phyloP scores from a whole-genome alignment of 30 jellyfish, hydroid and myxozoan species.

The Turritopsis dohrnii region DNA sequence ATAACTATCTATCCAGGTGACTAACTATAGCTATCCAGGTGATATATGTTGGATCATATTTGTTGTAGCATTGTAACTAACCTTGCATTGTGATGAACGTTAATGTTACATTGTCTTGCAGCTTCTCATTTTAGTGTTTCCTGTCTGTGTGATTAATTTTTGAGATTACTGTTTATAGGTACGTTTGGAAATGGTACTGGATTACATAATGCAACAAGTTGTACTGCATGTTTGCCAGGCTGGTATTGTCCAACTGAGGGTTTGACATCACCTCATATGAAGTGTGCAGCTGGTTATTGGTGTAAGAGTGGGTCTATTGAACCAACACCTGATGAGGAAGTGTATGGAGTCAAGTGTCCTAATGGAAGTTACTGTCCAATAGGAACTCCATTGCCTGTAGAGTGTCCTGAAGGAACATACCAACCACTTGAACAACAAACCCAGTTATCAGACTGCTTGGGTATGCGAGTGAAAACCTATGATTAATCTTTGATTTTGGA shows the following conservation, averaged over 20 bases:
- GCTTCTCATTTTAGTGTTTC: too few species aligned
- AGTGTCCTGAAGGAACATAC: conserved; percentile 88
- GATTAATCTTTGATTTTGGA: background rate
- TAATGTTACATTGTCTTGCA: too few species aligned
- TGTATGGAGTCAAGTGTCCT: conserved; percentile 74
- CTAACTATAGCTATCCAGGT: background rate
- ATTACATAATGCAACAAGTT: conserved; percentile 68
- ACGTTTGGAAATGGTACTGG: conserved; percentile 83
- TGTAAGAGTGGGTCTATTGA: conserved; percentile 85
- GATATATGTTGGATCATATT: too few species aligned
- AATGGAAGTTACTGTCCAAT: conserved; percentile 87
- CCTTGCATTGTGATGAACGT: too few species aligned
- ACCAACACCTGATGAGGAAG: conserved; percentile 58
- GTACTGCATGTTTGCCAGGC: conserved; percentile 85
- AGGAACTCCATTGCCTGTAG: conserved; percentile 74
- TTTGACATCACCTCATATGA: conserved; percentile 38
- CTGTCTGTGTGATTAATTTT: too few species aligned
- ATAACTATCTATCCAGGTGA: background rate
- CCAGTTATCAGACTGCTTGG: conserved; percentile 48
- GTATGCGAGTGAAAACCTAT: conserved; percentile 14
- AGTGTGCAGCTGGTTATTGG: conserved; percentile 87
- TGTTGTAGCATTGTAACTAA: too few species aligned
- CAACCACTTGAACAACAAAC: conserved; percentile 58
- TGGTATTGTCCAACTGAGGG: conserved; percentile 91
- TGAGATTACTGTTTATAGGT: conserved; percentile 42